Percentiles rank a stretch among this genome's conserved stretches.
Conservation (phyloP, 2,113 vertebrate genomes). For the Muntiacus reevesi region DNA sequence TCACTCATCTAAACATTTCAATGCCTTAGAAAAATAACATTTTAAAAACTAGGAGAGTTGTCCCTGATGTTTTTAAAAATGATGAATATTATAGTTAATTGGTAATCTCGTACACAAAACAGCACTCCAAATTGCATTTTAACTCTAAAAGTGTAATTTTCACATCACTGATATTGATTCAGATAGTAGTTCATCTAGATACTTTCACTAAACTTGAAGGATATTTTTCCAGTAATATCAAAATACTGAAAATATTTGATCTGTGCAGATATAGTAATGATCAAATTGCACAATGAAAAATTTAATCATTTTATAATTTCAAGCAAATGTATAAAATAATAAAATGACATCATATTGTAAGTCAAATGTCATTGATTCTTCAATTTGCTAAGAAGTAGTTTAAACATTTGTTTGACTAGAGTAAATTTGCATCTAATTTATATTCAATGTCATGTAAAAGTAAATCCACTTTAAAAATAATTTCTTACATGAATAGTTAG, state of each 20-base stretch:
- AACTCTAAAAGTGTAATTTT: neutral
- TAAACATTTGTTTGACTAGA: neutral
- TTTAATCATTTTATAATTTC: neutral
- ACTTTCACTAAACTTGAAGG: neutral
- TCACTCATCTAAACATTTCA: neutral
- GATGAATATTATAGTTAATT: neutral
- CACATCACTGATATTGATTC: neutral
- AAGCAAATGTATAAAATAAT: neutral
- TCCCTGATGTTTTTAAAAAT: neutral
- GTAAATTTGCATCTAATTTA: neutral
- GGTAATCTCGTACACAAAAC: neutral
- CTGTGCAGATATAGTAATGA: neutral
- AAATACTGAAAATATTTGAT: neutral
- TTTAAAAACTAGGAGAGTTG: neutral
- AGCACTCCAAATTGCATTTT: neutral
- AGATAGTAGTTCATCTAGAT: neutral
- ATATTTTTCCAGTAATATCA: neutral
- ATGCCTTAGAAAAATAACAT: neutral
- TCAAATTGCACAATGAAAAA: neutral
- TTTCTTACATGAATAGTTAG: constrained; percentile 11
- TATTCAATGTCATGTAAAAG: neutral
- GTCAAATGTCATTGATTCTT: neutral
- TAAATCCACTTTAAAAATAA: constrained; percentile 7
- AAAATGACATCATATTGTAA: neutral
- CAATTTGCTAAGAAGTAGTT: neutral